Conservation (phyloP, 2,797 vertebrate genomes). For the Hippocampus kuda region DNA sequence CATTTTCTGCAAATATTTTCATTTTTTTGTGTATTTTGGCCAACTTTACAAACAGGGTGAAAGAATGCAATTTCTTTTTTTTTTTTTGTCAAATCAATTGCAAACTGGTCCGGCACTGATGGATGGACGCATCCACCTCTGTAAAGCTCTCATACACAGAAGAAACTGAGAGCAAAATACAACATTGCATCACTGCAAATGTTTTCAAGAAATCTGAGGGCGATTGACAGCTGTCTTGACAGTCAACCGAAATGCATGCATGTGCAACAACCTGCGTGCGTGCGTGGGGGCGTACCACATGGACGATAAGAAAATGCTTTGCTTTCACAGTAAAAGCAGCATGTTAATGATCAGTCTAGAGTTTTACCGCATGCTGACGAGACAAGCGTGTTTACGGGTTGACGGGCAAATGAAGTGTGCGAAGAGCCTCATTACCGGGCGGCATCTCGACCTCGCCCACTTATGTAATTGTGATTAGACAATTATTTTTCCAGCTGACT, state of each 20-base stretch:
- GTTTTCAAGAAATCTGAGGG: too few relatives aligned
- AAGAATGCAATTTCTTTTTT: too few relatives aligned
- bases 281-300: neutral
- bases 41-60: too few relatives aligned
- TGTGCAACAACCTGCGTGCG: neutral
- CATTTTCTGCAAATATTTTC: too few relatives aligned
- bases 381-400: constrained; percentile 35
- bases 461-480: constrained; percentile 44
- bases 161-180: neutral
- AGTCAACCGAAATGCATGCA: too few relatives aligned
- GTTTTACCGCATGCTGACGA: neutral
- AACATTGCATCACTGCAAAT: neutral
- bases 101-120: too few relatives aligned
- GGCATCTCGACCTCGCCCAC: constrained; percentile 28
- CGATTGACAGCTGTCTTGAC: too few relatives aligned
- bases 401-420: constrained; percentile 33
- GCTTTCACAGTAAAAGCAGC: constrained; percentile 8
- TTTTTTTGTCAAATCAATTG: too few relatives aligned
- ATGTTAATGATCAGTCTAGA: constrained; percentile 25
- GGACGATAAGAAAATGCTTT: neutral
- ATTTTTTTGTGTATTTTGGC: too few relatives aligned
- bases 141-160: neutral
- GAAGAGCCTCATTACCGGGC: constrained; percentile 33
- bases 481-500: constrained; percentile 39
- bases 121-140: too few relatives aligned